Percentiles rank a stretch among this genome's conserved stretches.
Evolutionary conservation across 1,140 invertebrate species (phyloP).

Genomic region (Myzus persicae): DNA sequence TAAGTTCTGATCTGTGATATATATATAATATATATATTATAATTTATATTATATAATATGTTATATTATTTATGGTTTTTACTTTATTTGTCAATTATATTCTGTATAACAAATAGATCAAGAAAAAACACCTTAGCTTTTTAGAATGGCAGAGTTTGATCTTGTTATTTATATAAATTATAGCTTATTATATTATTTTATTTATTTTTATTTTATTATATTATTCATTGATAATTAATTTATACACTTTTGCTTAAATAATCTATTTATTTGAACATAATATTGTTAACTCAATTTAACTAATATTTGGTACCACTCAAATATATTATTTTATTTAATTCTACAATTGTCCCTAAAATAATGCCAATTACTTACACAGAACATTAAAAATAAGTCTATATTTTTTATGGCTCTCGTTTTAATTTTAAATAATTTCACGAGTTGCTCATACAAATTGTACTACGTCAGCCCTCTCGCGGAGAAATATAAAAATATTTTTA

Average conservation of each 20-base stretch:
- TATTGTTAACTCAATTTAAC: background rate
- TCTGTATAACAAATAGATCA: background rate
- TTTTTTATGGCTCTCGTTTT: background rate
- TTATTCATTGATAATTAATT: background rate
- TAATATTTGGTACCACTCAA: background rate
- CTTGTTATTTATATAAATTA: no score
- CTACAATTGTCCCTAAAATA: background rate
- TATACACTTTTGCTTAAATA: background rate
- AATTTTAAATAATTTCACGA: background rate
- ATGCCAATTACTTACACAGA: background rate
- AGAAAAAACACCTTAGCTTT: background rate
- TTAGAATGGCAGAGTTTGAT: background rate
- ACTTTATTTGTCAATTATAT: background rate
- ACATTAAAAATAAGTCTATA: background rate
- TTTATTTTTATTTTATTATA: no score
- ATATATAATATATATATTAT: no score
- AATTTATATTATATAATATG: no score
- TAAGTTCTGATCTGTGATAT: background rate
- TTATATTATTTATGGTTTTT: background rate
- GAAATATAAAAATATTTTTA: background rate
- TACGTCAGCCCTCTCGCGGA: conserved; percentile 33
- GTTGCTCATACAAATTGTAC: conserved; percentile 12
- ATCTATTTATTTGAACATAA: background rate
- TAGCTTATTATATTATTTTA: background rate
- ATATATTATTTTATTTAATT: background rate